Base-by-base conservation (phyloP, 2,797 vertebrate genomes). In the Gymnodraco acuticeps region DNA sequence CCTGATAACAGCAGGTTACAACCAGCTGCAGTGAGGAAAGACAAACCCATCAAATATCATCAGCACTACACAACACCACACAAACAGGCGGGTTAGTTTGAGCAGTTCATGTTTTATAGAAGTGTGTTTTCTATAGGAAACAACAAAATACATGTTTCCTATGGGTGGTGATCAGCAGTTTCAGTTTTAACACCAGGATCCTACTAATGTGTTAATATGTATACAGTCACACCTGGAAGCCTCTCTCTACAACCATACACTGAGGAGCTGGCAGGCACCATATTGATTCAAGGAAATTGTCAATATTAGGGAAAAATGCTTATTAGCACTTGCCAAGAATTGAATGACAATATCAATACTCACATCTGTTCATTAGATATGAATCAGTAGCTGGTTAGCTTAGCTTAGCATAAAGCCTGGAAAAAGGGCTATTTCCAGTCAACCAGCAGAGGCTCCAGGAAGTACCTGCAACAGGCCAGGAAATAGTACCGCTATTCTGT, bases 1-100 rank as follows among this genome's bases (percentile, higher is more conserved):
- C 80, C 81, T 64, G 73, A 86, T 84, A 82, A 87, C 70, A 77
- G 68, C 83, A 79, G 73, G 77, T 79, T 83, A 78, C 60, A 78
- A 3, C 0, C 12, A 77, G 79, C 74, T 66, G 52, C 73, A 78
- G 14, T 17, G 63, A 58, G 41, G n/a, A 50, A 70, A 80, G 48
- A 75, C 46, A 78, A 56, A 80, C 70, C 54, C 31, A 74, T 50
- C 33, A 65, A 63, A 65, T 47, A 63, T 38, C 47, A 53, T 14
- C 4, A 38, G 27, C 14, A 46, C 65, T 61, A 16, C 64, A 68
- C 46, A 53, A 17, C 61, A 33, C 15, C 45, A 27, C 46, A 63
- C 50, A 61, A 43, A 61, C 83, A 47, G 23, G 16, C 1, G 16
- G 27, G 38, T 63, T 48, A 31, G 12, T 62, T 46, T 33, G 41